Evolutionary conservation across 2,797 vertebrate genomes (phyloP), one percentile per base, ranked within the genome.

Genomic region (Anguilla anguilla): DNA sequence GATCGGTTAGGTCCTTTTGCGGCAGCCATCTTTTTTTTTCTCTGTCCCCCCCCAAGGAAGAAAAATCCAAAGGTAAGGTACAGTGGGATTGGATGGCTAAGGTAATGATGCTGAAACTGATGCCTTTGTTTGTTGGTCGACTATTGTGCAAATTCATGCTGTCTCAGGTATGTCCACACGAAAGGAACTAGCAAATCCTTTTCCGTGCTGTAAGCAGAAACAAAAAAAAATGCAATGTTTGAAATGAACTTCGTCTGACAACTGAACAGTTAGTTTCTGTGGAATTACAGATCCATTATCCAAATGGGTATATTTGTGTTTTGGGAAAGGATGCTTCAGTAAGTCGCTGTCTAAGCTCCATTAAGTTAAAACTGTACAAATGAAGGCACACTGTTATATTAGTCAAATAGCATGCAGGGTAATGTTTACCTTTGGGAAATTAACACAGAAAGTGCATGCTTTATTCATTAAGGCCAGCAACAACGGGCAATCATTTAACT

Each of bases 111-210:
- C 96, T 96, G 96, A 97, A 96, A 97, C 96, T 96, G 96, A 97
- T 96, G 97, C 96, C 96, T 86, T 90, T 90, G 84, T 82, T 51
- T 96, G 95, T 97, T 96, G 95, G 95, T 96, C 96, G 96, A 95
- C 96, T 94, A 95, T 97, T 98, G 97, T 98, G 97, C 97, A 98
- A 97, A 98, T 96, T 97, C 98, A 98, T 96, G 97, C 98, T 91
- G 97, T 98, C 97, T 98, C 98, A 92, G 97, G 96, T 94, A 98
- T 97, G 96, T 98, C 97, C 97, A 98, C 97, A 91, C 94, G 95
- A 95, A 98, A 98, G 92, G 97, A 97, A 97, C 98, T 99, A 98
- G 97, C 97, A 98, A 98, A 99, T 96, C 97, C 97, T 97, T 98
- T 98, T 98, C 97, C 98, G 97, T 96, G 97, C 98, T 99, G 94